Evolutionary conservation across 2,113 vertebrate species (phyloP), one percentile per base, ranked within the genome.

Genomic region (Leptodactylus fuscus): DNA sequence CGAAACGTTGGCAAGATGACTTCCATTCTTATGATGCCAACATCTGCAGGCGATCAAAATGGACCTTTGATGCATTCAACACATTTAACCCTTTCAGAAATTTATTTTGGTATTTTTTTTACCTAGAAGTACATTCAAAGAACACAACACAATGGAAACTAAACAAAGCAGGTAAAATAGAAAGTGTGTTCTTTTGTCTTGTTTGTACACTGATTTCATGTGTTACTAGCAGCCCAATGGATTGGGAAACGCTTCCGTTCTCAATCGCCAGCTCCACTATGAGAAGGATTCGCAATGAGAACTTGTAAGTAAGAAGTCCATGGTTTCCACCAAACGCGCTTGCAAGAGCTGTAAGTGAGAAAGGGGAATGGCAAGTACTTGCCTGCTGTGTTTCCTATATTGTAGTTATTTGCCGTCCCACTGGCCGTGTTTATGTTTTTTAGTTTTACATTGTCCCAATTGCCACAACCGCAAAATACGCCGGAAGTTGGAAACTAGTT

Each of bases 401-500:
- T 36, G 38, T 83, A 65, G 73, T 78, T 62, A 73, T 73, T 48
- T 81, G 84, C 49, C 65, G 51, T 55, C 34, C 8, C 65, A 81
- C 76, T 60, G 65, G 83, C 76, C 44, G 41, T 38, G 44, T 73
- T 73, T 73, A 0, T 29, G 1, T 62, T 62, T 65, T 73, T 71
- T n/a, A 1, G 9, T 22, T 67, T 65, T 55, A 41, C 55, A 44
- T 34, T 60, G 84, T 81, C 67, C 76, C 84, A 73, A 5, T 86
- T 48, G 65, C 36, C 77, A 86, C 65, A 86, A 34, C 76, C 76
- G 24, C 65, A 73, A 32, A 60, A 81, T 70, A 70, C 38, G 85
- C 20, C 78, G 89, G 91, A 90, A 92, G 86, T 20, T 81, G 89
- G 91, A 90, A 93, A 91, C 83, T 92, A 91, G 91, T 90, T 92